Base-by-base conservation (phyloP, 2,113 vertebrate genomes). In the Actenoides lindsayi region DNA sequence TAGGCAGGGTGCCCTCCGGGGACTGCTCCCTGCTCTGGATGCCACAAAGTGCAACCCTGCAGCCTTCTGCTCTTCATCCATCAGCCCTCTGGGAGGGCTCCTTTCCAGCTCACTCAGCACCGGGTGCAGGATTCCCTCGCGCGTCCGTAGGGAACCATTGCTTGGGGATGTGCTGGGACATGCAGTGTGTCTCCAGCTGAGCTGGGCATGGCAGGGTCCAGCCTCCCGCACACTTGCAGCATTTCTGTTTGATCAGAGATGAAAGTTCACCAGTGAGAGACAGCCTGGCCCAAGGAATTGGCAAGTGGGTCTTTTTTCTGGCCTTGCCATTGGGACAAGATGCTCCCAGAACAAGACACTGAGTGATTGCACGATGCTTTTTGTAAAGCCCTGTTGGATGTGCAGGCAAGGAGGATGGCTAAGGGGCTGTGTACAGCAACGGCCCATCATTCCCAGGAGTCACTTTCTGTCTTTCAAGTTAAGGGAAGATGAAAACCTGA, bases 101-200 rank as follows among this genome's bases (percentile, higher is more conserved):
- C 0, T 76, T 86, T 62, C 75, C 78, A 44, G 4, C 57, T 42
- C 64, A 30, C 30, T 65, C 19, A 2, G 44, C 3, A 0, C 30
- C 53, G 16, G 23, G 18, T 73, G 41, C 3, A 5, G 13, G n/a
- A 23, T 84, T 81, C 46, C 56, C 46, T 80, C 7, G 2, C 1
- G 0, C 17, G 64, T 63, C 81, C 4, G 0, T 12, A 75, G 37
- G 68, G 69, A 84, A 13, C 21, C 1, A 2, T 0, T 0, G 17
- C 3, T 1, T 2, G 1, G 67, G 31, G 41, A 33, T 5, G 1
- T 3, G 4, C 30, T 70, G 56, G 33, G 60, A 71, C 31, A 12
- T 16, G 13, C 10, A 4, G 5, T 15, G 23, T 71, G 28, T 92
- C 37, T 77, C 30, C 82, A 87, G 41, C 12, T 5, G 13, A 44